These are phyloP conservation scores for Phyllostomus hastatus DNA, from an alignment of 2,113 vertebrate species.

Conservation along the genomic window DNA sequence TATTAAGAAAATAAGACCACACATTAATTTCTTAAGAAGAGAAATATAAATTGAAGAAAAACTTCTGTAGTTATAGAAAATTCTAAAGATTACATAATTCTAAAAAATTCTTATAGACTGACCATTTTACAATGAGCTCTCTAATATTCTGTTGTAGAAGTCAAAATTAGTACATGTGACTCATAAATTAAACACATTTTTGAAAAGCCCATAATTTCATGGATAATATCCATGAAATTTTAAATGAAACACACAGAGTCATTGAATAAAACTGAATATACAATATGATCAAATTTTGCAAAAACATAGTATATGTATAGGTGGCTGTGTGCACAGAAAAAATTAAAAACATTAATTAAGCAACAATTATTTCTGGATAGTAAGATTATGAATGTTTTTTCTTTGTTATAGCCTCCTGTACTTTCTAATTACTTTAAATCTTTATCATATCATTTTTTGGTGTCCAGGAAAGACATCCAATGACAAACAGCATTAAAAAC, in stretches of 20 bases:
- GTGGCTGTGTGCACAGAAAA: background rate
- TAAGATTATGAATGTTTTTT: constrained; percentile 16
- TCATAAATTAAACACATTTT: background rate
- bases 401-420: background rate
- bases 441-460: background rate
- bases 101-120: background rate
- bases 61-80: background rate
- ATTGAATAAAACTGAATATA: background rate
- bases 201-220: background rate
- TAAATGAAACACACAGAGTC: background rate
- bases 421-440: background rate
- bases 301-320: background rate
- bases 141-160: background rate
- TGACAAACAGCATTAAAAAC: background rate
- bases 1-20: background rate
- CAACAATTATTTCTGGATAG: background rate
- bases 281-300: background rate
- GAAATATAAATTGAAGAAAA: background rate
- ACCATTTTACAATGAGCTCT: background rate
- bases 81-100: background rate
- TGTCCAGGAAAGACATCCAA: background rate
- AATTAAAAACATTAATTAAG: background rate
- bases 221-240: background rate
- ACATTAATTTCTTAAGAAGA: background rate
- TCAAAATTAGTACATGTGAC: background rate